phyloP scores from a whole-genome alignment of 2,888 invertebrate genomes.

The Synanthedon andrenaeformis region DNA sequence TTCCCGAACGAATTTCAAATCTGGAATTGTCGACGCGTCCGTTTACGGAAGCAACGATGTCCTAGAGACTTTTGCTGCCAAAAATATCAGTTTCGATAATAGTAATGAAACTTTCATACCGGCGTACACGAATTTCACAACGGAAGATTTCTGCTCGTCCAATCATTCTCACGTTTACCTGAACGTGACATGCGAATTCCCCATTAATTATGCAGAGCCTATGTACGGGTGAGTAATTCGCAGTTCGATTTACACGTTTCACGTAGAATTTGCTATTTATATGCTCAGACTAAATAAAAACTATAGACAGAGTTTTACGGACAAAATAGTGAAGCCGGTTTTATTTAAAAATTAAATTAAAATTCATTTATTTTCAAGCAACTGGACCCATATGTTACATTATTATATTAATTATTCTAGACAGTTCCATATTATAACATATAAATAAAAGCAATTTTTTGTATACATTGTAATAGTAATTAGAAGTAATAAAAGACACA shows the following conservation, averaged over 20 bases:
- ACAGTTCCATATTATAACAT: too few species aligned
- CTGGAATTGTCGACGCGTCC: constrained; percentile 11
- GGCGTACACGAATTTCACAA: constrained; percentile 43
- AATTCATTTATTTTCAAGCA: too few species aligned
- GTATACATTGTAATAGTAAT: too few species aligned
- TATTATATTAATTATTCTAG: too few species aligned
- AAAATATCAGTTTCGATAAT: constrained; percentile 34
- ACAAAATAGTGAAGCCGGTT: too few species aligned
- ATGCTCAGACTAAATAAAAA: background rate
- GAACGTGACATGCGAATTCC: constrained; percentile 77
- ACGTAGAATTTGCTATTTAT: background rate
- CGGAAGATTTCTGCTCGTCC: constrained; percentile 51
- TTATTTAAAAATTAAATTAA: too few species aligned
- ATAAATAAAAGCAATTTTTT: too few species aligned
- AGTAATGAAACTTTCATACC: constrained; percentile 15
- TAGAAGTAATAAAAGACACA: too few species aligned
- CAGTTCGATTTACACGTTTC: background rate
- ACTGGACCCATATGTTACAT: too few species aligned
- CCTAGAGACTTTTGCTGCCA: constrained; percentile 2
- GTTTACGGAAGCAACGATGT: constrained; percentile 12
- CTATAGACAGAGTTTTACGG: too few species aligned
- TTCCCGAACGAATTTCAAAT: constrained; percentile 16
- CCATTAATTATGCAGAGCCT: constrained; percentile 75
- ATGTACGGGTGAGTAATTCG: constrained; percentile 71
- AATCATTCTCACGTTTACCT: constrained; percentile 60